These are phyloP conservation scores for Neostethus bicornis DNA, from an alignment of 2,797 vertebrate genomes.

Conservation along the genomic window DNA sequence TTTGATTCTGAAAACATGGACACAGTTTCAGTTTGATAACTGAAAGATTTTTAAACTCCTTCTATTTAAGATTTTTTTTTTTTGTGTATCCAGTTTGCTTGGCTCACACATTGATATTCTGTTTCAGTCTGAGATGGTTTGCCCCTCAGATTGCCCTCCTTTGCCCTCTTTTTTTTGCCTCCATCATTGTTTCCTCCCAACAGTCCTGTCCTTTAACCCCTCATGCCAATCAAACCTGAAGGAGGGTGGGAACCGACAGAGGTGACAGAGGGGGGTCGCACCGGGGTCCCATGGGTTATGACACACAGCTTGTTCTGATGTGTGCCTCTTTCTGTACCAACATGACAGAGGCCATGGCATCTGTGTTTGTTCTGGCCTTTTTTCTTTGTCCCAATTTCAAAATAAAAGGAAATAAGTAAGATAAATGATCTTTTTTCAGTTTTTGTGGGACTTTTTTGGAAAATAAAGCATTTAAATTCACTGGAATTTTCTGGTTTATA, in stretches of 20 bases:
- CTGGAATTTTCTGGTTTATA: too few relatives aligned
- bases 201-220: constrained; percentile 51
- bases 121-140: constrained; percentile 4
- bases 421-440: too few relatives aligned
- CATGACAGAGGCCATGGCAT: constrained; percentile 29
- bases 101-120: constrained; percentile 25
- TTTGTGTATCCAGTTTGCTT: not conserved
- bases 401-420: too few relatives aligned
- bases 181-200: constrained; percentile 47
- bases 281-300: constrained; percentile 32
- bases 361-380: constrained; percentile 22
- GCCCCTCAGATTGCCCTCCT: constrained; percentile 26
- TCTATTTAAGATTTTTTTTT: too few relatives aligned
- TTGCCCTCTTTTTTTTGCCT: constrained; percentile 19
- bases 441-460: too few relatives aligned
- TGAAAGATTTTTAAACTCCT: too few relatives aligned
- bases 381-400: constrained; percentile 18
- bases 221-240: constrained; percentile 54
- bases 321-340: constrained; percentile 29
- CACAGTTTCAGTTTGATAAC: too few relatives aligned
- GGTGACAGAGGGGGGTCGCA: constrained; percentile 12
- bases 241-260: constrained; percentile 17
- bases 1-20: too few relatives aligned
- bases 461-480: too few relatives aligned
- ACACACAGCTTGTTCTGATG: constrained; percentile 26